Evolutionary conservation across 2,797 vertebrate genomes (phyloP), one percentile per base, ranked within the genome.

Genomic region (Coccyzus lansbergi): DNA sequence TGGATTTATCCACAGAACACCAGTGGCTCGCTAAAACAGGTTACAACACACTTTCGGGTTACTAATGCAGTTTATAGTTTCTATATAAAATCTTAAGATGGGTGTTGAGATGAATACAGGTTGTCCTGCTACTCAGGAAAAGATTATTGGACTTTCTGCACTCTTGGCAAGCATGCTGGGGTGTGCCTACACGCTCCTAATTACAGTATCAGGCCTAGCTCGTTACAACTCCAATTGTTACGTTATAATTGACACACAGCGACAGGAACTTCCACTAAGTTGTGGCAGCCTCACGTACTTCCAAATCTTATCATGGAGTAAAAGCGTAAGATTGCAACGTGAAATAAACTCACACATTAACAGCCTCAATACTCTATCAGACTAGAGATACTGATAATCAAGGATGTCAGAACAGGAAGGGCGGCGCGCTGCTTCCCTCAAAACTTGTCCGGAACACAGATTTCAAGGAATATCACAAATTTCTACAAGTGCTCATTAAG

Each of bases 141-240:
- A 94, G 51, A 24, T 40, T 51, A 46, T 20, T 0, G 31, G n/a
- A 60, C 7, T 6, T 84, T 85, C 15, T 82, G 49, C 52, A 29
- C 83, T 80, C 69, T 52, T 88, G 79, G 81, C 76, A 80, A 70
- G 51, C 0, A 1, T 40, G 62, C 53, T 4, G n/a, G 82, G 76
- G 62, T 86, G 86, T 81, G 94, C 68, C 92, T 55, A 78, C 44
- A 62, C 1, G 12, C 42, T 91, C 82, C 55, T 91, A 87, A 95
- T 87, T 69, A 93, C 72, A 89, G 5, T 75, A 88, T 86, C 94
- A 94, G 84, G 58, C 76, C 81, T 29, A 86, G 65, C 63, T 88
- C 83, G 79, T 85, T 93, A 93, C 62, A 92, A 88, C 55, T 92
- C 62, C 94, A 65, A 75, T 62, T 77, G 86, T 92, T 94, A 4